Percentiles rank a stretch among this genome's conserved stretches.
These are phyloP conservation scores for Cheilosia grossa DNA, from an alignment of 2,888 invertebrate genomes.

Conservation along the genomic window DNA sequence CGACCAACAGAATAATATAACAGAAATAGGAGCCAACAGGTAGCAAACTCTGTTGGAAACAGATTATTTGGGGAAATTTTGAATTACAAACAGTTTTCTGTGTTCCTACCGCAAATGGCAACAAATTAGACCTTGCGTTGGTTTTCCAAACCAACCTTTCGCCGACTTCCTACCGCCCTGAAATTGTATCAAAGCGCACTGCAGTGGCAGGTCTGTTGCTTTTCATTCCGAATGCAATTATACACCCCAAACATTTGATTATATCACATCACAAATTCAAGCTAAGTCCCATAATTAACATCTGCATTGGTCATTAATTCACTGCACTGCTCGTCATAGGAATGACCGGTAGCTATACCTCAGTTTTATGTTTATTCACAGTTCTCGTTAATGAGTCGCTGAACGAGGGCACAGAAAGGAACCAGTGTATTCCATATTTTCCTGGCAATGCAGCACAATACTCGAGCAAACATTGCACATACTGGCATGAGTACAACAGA, in stretches of 20 bases:
- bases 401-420: neutral
- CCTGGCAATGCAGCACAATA: neutral
- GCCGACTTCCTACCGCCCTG: too few species aligned
- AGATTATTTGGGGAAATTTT: too few species aligned
- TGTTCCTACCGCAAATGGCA: too few species aligned
- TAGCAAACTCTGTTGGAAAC: too few species aligned
- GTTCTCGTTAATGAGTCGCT: neutral
- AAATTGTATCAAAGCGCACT: too few species aligned
- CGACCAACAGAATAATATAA: too few species aligned
- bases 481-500: conserved; percentile 37
- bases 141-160: too few species aligned
- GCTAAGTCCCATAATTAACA: neutral
- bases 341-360: neutral
- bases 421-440: neutral
- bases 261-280: neutral
- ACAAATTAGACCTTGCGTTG: too few species aligned
- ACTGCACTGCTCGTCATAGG: neutral
- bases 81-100: too few species aligned
- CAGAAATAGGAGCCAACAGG: too few species aligned
- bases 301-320: neutral
- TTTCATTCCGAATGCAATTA: neutral
- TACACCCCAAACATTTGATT: neutral
- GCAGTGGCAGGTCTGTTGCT: too few species aligned
- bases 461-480: neutral
- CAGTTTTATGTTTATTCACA: neutral